phyloP scores from a whole-genome alignment of 2,888 invertebrate genomes.

The Leptopilina drosophilae region DNA sequence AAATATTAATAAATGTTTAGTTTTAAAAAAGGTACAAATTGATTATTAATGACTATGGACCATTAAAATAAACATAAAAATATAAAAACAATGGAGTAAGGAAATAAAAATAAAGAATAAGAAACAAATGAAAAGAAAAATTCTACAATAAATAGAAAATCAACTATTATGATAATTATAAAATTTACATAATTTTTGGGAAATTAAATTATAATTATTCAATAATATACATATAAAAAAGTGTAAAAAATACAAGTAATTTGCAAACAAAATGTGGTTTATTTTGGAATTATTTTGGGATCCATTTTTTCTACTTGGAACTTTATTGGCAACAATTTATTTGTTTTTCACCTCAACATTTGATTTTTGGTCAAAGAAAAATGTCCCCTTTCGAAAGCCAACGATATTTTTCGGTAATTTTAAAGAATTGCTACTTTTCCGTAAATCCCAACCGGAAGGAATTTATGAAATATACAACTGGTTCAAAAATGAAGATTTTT shows the following conservation, averaged over 20 bases:
- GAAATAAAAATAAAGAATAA: too few species aligned
- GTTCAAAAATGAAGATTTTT: constrained; percentile 68
- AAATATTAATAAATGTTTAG: too few species aligned
- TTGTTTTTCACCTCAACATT: constrained; percentile 69
- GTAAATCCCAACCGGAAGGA: constrained; percentile 68
- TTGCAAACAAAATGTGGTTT: background rate
- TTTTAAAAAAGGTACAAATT: too few species aligned
- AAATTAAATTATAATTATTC: too few species aligned
- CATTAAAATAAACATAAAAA: too few species aligned
- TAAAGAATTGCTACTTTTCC: constrained; percentile 65
- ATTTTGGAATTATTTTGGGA: background rate
- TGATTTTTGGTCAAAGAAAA: constrained; percentile 68
- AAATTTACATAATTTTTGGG: too few species aligned
- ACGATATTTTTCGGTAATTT: constrained; percentile 71
- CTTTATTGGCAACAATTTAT: constrained; percentile 61
- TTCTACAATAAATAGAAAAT: too few species aligned
- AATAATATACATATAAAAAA: background rate
- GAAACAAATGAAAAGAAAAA: too few species aligned
- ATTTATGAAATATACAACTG: constrained; percentile 72
- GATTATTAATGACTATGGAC: too few species aligned
- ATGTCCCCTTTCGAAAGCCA: constrained; percentile 69
- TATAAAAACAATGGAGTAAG: too few species aligned
- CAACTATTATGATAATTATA: too few species aligned
- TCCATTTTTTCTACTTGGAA: constrained; percentile 55
- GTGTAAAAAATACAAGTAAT: background rate